Percentiles rank a stretch among this genome's conserved stretches.
Conservation (phyloP, 2,888 invertebrate genomes). For the Drosophila glabriapex region DNA sequence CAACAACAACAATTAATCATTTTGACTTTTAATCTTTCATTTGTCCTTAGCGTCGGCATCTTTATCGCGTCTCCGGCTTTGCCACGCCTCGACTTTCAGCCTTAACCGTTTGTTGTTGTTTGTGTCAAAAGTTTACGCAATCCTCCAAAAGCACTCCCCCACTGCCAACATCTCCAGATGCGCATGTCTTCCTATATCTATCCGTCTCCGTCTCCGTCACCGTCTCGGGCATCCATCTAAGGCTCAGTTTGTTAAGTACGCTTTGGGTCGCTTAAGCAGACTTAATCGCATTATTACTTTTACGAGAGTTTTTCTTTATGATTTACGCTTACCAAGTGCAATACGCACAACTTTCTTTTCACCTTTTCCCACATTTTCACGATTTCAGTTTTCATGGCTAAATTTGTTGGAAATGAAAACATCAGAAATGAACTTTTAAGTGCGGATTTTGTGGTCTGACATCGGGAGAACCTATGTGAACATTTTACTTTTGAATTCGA, state of each 20-base stretch:
- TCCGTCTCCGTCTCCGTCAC: constrained; percentile 32
- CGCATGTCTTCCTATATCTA: constrained; percentile 37
- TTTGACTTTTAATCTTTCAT: constrained; percentile 74
- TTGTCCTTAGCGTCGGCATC: constrained; percentile 64
- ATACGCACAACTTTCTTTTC: constrained; percentile 35
- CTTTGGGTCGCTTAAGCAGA: constrained; percentile 74
- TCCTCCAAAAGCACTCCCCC: constrained; percentile 4
- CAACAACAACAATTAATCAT: constrained; percentile 68
- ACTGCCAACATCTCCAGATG: background rate
- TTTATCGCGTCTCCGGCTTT: constrained; percentile 59
- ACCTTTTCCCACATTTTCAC: constrained; percentile 8
- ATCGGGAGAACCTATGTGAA: constrained; percentile 31
- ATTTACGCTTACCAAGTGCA: constrained; percentile 61
- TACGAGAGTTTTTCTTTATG: constrained; percentile 75
- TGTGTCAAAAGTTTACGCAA: constrained; percentile 62
- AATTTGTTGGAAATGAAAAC: constrained; percentile 71
- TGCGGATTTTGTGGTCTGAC: constrained; percentile 67
- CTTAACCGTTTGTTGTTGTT: constrained; percentile 49
- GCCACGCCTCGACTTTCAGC: constrained; percentile 47
- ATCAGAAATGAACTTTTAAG: constrained; percentile 71
- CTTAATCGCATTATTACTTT: constrained; percentile 76
- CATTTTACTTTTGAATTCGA: constrained; percentile 22
- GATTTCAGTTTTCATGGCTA: constrained; percentile 25
- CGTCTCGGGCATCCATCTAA: constrained; percentile 47
- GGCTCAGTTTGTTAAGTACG: constrained; percentile 70